Conservation (phyloP, 2,113 vertebrate species). For the Saimiri boliviensis region DNA sequence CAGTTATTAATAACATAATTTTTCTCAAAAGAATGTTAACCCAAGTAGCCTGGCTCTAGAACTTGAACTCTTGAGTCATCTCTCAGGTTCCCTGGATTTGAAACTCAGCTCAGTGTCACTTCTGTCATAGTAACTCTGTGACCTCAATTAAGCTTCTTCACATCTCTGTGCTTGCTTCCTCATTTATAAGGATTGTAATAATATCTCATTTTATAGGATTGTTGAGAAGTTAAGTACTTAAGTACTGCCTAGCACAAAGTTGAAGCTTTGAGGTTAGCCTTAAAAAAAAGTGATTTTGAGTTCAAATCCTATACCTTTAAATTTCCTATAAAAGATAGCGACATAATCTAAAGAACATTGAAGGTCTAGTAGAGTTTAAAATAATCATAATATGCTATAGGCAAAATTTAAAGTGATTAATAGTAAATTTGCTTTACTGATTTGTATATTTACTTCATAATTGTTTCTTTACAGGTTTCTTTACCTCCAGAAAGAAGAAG, state of each 20-base stretch:
- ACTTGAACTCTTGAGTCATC: neutral
- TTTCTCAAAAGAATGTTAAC: conserved; percentile 15
- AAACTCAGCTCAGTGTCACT: neutral
- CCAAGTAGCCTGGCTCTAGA: neutral
- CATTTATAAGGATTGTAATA: neutral
- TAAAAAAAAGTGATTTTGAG: neutral
- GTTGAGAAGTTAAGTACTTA: neutral
- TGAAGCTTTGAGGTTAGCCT: conserved; percentile 10
- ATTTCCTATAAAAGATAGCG: neutral
- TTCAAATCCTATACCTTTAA: neutral
- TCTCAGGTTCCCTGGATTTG: neutral
- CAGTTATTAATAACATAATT: neutral
- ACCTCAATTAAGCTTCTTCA: conserved; percentile 29
- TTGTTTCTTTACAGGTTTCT: conserved; percentile 78
- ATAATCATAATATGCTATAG: neutral
- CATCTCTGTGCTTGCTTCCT: conserved; percentile 29
- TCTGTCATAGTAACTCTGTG: conserved; percentile 15
- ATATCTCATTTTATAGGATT: neutral
- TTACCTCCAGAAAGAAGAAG: conserved; percentile 76
- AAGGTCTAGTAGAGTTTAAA: neutral
- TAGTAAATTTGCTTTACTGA: conserved; percentile 43
- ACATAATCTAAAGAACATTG: neutral
- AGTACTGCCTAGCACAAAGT: neutral
- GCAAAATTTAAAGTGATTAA: neutral
- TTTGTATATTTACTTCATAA: conserved; percentile 65